Percentiles rank a stretch among this genome's conserved stretches.
phyloP scores from a whole-genome alignment of 2,113 vertebrate species.

The Bombycilla garrulus region DNA sequence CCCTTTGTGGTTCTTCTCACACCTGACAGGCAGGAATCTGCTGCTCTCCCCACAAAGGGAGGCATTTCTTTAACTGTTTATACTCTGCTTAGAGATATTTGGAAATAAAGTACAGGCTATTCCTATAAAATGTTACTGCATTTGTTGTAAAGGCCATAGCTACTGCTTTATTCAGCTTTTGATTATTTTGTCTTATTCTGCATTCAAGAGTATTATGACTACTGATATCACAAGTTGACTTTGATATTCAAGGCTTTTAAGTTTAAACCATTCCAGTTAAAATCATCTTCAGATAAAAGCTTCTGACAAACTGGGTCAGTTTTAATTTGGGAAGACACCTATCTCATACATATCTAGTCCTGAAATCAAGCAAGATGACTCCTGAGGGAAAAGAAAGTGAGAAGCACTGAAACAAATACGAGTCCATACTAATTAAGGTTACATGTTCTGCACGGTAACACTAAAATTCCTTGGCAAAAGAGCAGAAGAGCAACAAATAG shows the following conservation, averaged over 20 bases:
- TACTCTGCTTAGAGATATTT: neutral
- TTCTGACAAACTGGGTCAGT: conserved; percentile 5
- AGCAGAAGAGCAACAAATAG: neutral
- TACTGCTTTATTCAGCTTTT: neutral
- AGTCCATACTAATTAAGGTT: neutral
- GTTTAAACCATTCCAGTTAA: neutral
- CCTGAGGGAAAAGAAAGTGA: conserved; percentile 29
- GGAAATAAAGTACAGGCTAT: neutral
- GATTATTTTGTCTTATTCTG: neutral
- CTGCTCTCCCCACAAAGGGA: neutral
- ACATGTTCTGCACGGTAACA: neutral
- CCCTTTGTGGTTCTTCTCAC: neutral
- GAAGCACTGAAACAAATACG: conserved; percentile 30
- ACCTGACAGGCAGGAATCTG: neutral
- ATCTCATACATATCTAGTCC: conserved; percentile 9
- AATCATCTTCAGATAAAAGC: neutral
- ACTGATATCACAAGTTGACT: neutral
- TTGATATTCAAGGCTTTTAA: neutral
- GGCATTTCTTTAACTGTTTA: neutral
- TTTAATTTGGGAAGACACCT: conserved; percentile 14
- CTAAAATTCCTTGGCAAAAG: neutral
- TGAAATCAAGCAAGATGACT: conserved; percentile 29
- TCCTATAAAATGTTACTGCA: neutral
- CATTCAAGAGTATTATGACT: neutral
- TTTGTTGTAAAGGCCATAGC: neutral